Evolutionary conservation across 1,140 invertebrate species (phyloP).

Genomic region (Halictus rubicundus): DNA sequence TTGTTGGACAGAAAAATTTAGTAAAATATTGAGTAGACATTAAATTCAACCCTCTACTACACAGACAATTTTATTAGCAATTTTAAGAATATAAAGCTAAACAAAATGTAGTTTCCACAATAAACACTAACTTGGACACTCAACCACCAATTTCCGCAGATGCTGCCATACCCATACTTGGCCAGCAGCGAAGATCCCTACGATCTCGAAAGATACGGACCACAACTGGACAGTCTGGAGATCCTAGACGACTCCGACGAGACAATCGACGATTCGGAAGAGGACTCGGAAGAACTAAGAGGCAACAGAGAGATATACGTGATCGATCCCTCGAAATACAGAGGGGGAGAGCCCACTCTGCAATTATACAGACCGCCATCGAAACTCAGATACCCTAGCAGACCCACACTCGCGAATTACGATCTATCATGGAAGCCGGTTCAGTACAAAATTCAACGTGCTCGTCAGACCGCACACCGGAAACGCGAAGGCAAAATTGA

Average conservation of each 20-base stretch:
- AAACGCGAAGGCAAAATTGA: not conserved
- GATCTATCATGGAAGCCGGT: not conserved
- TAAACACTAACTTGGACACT: not conserved
- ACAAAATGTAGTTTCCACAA: too few species aligned
- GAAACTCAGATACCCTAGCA: not conserved
- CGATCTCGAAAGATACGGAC: not conserved
- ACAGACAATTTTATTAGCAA: too few species aligned
- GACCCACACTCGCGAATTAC: conserved; percentile 5
- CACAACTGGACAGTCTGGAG: not conserved
- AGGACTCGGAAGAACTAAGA: not conserved
- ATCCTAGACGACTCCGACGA: not conserved
- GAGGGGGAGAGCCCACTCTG: conserved; percentile 40
- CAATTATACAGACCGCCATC: conserved; percentile 21
- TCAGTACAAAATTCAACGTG: not conserved
- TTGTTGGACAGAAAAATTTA: too few species aligned
- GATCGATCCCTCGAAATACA: conserved; percentile 55
- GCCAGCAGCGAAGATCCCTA: not conserved
- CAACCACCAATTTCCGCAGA: conserved; percentile 4
- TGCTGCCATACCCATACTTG: not conserved
- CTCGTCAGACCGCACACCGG: not conserved
- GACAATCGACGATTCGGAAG: conserved; percentile 16
- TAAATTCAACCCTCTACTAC: too few species aligned
- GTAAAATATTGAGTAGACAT: too few species aligned
- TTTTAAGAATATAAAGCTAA: too few species aligned
- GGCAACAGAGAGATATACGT: conserved; percentile 28